These are phyloP conservation scores for Oreochromis aureus DNA, from an alignment of 2,113 vertebrate genomes.

Conservation along the genomic window DNA sequence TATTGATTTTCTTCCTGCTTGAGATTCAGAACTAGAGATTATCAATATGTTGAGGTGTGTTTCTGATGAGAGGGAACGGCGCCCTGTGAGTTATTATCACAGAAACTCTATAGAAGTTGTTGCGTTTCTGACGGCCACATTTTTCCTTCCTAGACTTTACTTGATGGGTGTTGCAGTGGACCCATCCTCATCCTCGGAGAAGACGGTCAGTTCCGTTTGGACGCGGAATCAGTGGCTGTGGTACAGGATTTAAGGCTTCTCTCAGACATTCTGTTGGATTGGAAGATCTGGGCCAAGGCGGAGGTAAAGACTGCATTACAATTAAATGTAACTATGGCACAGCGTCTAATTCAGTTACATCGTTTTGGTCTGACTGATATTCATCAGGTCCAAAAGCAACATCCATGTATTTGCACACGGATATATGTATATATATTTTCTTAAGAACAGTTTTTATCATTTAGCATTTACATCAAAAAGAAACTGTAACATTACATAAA, in stretches of 20 bases:
- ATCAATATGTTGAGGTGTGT: neutral
- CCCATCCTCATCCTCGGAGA: slow-evolving; percentile 78
- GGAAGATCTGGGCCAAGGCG: slow-evolving; percentile 95
- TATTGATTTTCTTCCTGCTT: slow-evolving; percentile 16
- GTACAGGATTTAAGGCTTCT: slow-evolving; percentile 88
- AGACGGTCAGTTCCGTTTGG: slow-evolving; percentile 79
- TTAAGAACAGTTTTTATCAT: neutral
- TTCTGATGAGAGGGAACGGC: neutral
- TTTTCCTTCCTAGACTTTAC: slow-evolving; percentile 74
- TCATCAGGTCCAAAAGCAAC: neutral
- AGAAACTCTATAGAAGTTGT: neutral
- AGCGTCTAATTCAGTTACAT: neutral
- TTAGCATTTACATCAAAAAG: neutral
- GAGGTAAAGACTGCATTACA: slow-evolving; percentile 23
- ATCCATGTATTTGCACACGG: neutral
- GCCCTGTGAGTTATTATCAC: neutral
- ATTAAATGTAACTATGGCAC: neutral
- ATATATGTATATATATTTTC: neutral
- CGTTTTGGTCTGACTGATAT: neutral
- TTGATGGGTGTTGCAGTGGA: slow-evolving; percentile 88
- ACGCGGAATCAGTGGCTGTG: slow-evolving; percentile 80
- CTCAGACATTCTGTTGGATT: slow-evolving; percentile 89
- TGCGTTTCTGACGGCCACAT: neutral
- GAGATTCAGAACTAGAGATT: neutral
- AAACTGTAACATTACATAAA: neutral